Evolutionary conservation across 2,888 invertebrate genomes (phyloP).

Genomic region (Cheiracanthium punctorium): DNA sequence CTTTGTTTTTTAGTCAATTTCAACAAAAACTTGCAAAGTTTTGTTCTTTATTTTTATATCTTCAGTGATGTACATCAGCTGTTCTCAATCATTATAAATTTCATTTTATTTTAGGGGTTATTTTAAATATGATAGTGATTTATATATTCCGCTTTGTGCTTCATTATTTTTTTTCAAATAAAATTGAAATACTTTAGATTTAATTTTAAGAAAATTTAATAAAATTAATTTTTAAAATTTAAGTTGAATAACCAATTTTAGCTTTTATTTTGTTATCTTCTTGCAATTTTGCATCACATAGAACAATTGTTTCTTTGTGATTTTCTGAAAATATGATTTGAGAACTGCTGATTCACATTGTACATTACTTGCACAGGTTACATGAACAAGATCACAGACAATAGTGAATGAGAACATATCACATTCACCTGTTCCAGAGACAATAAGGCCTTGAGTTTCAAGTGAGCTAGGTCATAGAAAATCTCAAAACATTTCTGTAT

Average conservation of each 20-base stretch:
- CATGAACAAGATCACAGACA: slow-evolving; percentile 70
- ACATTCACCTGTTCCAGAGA: slow-evolving; percentile 69
- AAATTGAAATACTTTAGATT: too few species aligned
- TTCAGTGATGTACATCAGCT: neutral
- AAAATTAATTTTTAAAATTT: too few species aligned
- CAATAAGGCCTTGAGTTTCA: slow-evolving; percentile 70
- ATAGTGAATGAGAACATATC: slow-evolving; percentile 54
- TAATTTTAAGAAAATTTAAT: too few species aligned
- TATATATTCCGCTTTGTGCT: neutral
- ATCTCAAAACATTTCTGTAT: slow-evolving; percentile 6
- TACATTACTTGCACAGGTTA: slow-evolving; percentile 63
- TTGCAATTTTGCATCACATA: too few species aligned
- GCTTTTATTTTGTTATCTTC: too few species aligned
- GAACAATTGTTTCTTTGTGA: too few species aligned
- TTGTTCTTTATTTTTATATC: slow-evolving; percentile 19
- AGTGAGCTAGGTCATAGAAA: slow-evolving; percentile 61
- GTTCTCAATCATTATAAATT: neutral
- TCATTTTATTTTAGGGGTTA: too few species aligned
- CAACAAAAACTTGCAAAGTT: slow-evolving; percentile 53
- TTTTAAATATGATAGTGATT: neutral
- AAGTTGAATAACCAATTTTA: too few species aligned
- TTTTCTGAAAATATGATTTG: neutral
- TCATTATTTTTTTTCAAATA: too few species aligned
- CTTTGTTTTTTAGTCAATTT: slow-evolving; percentile 21
- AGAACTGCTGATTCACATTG: slow-evolving; percentile 30